Evolutionary conservation across 2,888 invertebrate species (phyloP).

Genomic region (Lacanobia oleracea): DNA sequence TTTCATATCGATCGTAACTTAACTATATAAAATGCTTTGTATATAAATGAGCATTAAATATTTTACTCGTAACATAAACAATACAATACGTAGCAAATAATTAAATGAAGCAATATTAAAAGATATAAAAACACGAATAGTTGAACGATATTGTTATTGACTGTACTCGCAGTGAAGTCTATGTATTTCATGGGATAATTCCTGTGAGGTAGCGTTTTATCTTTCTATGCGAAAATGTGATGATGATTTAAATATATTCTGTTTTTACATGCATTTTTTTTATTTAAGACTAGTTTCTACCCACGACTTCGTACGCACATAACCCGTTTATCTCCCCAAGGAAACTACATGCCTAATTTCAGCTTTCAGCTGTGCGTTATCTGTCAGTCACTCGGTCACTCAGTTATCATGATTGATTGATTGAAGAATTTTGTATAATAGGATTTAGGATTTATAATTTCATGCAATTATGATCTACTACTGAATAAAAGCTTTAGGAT

Average conservation of each 20-base stretch:
- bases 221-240: constrained; percentile 85
- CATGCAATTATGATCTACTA: too few species aligned
- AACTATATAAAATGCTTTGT: constrained; percentile 17
- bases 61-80: constrained; percentile 17
- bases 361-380: too few species aligned
- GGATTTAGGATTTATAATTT: too few species aligned
- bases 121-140: constrained; percentile 10
- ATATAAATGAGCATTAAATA: constrained; percentile 25
- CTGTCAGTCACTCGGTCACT: too few species aligned
- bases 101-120: constrained; percentile 42
- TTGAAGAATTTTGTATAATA: too few species aligned
- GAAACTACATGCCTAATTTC: too few species aligned
- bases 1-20: constrained; percentile 1
- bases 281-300: too few species aligned
- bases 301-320: too few species aligned
- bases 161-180: constrained; percentile 44
- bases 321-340: too few species aligned
- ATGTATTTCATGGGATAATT: constrained; percentile 50
- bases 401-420: too few species aligned
- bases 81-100: constrained; percentile 31
- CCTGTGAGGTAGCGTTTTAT: constrained; percentile 78
- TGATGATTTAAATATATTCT: constrained; percentile 83
- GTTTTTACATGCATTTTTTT: constrained; percentile 78
- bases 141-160: constrained; percentile 48
- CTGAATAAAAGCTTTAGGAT: too few species aligned